These are phyloP conservation scores for Hanleya hanleyi DNA, from an alignment of 2,888 invertebrate species.

Conservation along the genomic window DNA sequence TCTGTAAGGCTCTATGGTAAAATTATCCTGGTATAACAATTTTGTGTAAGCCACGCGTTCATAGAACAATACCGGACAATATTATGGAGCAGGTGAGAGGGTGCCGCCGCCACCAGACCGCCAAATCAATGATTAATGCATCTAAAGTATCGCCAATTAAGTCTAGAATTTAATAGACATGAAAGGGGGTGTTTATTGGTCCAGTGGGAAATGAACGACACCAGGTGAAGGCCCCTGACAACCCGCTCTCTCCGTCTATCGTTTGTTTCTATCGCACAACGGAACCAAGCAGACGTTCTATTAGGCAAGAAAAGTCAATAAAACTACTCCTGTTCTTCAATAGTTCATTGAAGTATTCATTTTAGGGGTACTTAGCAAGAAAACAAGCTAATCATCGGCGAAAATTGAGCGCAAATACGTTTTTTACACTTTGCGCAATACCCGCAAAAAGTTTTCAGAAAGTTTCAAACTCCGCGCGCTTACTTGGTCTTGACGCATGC, in stretches of 20 bases:
- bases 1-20: constrained; percentile 45
- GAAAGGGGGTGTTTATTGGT: constrained; percentile 53
- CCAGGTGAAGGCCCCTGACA: constrained; percentile 24
- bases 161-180: constrained; percentile 67
- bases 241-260: not conserved
- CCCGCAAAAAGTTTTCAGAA: constrained; percentile 10
- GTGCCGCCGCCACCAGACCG: constrained; percentile 42
- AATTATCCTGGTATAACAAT: constrained; percentile 53
- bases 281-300: not conserved
- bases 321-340: not conserved
- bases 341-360: not conserved
- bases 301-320: constrained; percentile 12
- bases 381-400: not conserved
- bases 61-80: constrained; percentile 51
- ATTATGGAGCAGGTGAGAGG: constrained; percentile 58
- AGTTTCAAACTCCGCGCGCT: constrained; percentile 34
- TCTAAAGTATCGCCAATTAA: constrained; percentile 60
- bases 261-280: not conserved
- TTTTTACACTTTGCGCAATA: not conserved
- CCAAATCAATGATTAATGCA: constrained; percentile 59
- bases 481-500: constrained; percentile 25
- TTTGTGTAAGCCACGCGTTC: constrained; percentile 48
- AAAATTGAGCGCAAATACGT: not conserved
- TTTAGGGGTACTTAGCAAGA: not conserved
- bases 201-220: constrained; percentile 30